These are phyloP conservation scores for Protomyctophum bolini DNA, from an alignment of 2,113 vertebrate genomes.

Conservation along the genomic window DNA sequence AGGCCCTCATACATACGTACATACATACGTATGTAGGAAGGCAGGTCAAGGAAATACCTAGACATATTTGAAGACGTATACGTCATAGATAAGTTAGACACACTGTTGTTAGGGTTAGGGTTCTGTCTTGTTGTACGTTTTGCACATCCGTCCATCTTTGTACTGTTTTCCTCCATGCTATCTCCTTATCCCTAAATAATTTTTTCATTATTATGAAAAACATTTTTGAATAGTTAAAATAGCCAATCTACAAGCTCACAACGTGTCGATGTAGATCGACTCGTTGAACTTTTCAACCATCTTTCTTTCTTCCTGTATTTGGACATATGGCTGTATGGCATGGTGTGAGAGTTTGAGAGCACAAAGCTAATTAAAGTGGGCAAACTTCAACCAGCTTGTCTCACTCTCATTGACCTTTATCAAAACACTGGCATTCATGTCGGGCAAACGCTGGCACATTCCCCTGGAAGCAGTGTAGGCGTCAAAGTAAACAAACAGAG, in stretches of 20 bases:
- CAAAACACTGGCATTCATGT: conserved; percentile 76
- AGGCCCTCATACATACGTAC: too few relatives aligned
- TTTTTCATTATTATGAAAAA: too few relatives aligned
- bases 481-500: conserved; percentile 67
- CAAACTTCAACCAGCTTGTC: conserved; percentile 72
- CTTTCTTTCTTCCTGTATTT: conserved; percentile 58
- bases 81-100: too few relatives aligned
- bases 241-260: conserved; percentile 13
- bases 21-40: too few relatives aligned
- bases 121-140: too few relatives aligned
- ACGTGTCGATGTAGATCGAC: conserved; percentile 8
- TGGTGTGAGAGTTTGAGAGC: conserved; percentile 51
- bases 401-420: conserved; percentile 79
- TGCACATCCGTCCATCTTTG: too few relatives aligned
- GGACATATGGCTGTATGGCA: conserved; percentile 47
- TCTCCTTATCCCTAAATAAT: too few relatives aligned
- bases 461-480: conserved; percentile 42
- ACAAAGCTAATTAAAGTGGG: conserved; percentile 76
- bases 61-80: too few relatives aligned
- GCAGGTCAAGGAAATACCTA: too few relatives aligned
- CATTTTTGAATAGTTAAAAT: conserved; percentile 33
- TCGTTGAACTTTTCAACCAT: conserved; percentile 32
- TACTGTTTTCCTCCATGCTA: too few relatives aligned
- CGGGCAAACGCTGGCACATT: conserved; percentile 64
- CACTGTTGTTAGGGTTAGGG: too few relatives aligned